A percentile compares a stretch with the other conserved stretches of the same genome.
phyloP scores from a whole-genome alignment of 2,888 invertebrate species.

The Athetis lepigone region DNA sequence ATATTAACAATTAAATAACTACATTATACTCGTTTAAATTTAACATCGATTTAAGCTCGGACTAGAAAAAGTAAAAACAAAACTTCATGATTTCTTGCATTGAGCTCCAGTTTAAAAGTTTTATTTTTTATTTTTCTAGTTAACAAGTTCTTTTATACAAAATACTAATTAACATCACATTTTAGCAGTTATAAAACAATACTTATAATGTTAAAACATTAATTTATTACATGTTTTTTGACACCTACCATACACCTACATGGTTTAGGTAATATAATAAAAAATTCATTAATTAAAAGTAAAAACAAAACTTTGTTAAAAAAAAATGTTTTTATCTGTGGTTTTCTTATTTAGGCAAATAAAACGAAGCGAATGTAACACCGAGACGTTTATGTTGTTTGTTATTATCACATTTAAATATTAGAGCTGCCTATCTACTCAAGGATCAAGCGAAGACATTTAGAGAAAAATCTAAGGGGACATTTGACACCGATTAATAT shows the following conservation, averaged over 20 bases:
- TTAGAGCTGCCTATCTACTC: slow-evolving; percentile 39
- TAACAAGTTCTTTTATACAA: slow-evolving; percentile 52
- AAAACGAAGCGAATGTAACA: slow-evolving; percentile 22
- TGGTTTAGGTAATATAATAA: background rate
- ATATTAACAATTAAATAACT: slow-evolving; percentile 54
- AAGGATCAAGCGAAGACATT: slow-evolving; percentile 53
- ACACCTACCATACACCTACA: slow-evolving; percentile 4
- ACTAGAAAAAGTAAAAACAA: slow-evolving; percentile 49
- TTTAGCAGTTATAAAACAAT: slow-evolving; percentile 49
- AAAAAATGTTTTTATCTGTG: background rate
- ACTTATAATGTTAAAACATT: slow-evolving; percentile 34
- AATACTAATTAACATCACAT: slow-evolving; percentile 62
- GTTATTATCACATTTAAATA: slow-evolving; percentile 40
- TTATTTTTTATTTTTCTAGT: slow-evolving; percentile 46
- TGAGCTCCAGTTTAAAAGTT: slow-evolving; percentile 12
- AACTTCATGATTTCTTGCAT: slow-evolving; percentile 15
- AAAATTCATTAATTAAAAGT: slow-evolving; percentile 16
- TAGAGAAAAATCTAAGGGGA: slow-evolving; percentile 46
- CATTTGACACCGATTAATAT: slow-evolving; percentile 45
- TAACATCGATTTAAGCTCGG: slow-evolving; percentile 62
- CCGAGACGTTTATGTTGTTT: slow-evolving; percentile 6
- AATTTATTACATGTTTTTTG: slow-evolving; percentile 26
- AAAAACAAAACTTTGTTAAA: background rate
- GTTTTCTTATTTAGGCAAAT: background rate
- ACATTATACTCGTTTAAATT: slow-evolving; percentile 54